Percentiles rank a stretch among this genome's conserved stretches.
Evolutionary conservation across 2,888 invertebrate species (phyloP).

Genomic region (Dynastes tityus): DNA sequence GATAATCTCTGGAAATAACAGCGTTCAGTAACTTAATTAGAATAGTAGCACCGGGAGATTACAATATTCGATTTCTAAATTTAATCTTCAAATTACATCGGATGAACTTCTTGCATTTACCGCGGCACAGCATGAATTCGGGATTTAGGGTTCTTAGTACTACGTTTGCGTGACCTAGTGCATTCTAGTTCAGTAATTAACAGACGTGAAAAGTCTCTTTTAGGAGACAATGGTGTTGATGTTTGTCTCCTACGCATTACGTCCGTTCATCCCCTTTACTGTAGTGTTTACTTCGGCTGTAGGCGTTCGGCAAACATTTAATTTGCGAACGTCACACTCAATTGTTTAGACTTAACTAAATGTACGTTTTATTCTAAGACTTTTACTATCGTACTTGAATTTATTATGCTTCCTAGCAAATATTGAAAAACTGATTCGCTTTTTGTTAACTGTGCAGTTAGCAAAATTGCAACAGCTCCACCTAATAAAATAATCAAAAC

Average conservation of each 20-base stretch:
- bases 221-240: slow-evolving; percentile 3
- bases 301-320: slow-evolving; percentile 1
- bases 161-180: slow-evolving; percentile 20
- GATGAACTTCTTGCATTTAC: slow-evolving; percentile 42
- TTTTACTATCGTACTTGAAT: background rate
- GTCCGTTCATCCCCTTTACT: background rate
- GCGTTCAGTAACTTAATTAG: slow-evolving; percentile 17
- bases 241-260: slow-evolving; percentile 26
- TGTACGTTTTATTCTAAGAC: background rate
- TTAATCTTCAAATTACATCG: slow-evolving; percentile 26
- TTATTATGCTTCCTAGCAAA: background rate
- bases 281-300: background rate
- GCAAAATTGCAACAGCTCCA: too few relatives aligned
- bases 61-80: slow-evolving; percentile 42
- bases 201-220: slow-evolving; percentile 22
- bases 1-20: slow-evolving; percentile 1
- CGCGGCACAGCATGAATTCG: slow-evolving; percentile 10
- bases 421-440: background rate
- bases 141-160: slow-evolving; percentile 25
- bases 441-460: background rate
- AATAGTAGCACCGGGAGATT: slow-evolving; percentile 12
- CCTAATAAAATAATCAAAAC: too few relatives aligned
- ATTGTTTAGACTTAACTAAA: background rate
- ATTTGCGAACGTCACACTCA: background rate
- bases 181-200: slow-evolving; percentile 37